These are phyloP conservation scores for Rallus crepitans DNA, from an alignment of 2,797 vertebrate species.

Conservation along the genomic window DNA sequence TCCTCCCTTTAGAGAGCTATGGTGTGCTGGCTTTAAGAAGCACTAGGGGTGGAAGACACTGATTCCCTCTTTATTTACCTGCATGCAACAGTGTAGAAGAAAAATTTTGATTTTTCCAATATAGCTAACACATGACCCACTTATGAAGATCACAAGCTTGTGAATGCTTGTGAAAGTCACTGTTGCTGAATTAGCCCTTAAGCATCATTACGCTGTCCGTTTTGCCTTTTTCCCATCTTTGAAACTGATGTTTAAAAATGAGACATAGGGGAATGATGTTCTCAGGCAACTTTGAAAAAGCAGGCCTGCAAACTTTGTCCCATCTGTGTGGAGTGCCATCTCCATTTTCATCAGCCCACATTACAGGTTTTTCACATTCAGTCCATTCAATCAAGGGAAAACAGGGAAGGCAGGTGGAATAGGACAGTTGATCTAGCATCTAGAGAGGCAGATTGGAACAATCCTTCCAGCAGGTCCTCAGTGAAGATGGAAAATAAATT, in stretches of 20 bases:
- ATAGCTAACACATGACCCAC: neutral
- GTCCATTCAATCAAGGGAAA: constrained; percentile 21
- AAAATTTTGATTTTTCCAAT: neutral
- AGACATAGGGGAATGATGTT: neutral
- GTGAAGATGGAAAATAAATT: neutral
- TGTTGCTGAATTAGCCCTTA: neutral
- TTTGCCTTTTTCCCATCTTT: neutral
- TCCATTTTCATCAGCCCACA: constrained; percentile 1
- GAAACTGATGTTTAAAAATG: constrained; percentile 15
- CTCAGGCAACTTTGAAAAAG: constrained; percentile 17
- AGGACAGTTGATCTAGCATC: constrained; percentile 1
- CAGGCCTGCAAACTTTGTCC: neutral
- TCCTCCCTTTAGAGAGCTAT: neutral
- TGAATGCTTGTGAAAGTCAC: neutral
- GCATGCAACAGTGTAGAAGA: neutral
- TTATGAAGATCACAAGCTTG: neutral
- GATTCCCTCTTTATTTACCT: neutral
- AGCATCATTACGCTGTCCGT: neutral
- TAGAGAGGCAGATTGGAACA: neutral
- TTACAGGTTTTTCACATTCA: constrained; percentile 11
- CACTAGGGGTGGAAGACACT: fast-evolving
- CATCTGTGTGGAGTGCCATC: neutral
- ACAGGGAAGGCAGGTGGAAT: neutral
- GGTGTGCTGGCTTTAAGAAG: neutral
- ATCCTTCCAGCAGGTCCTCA: neutral